These are phyloP conservation scores for Picathartes gymnocephalus DNA, from an alignment of 2,113 vertebrate species.

Conservation along the genomic window DNA sequence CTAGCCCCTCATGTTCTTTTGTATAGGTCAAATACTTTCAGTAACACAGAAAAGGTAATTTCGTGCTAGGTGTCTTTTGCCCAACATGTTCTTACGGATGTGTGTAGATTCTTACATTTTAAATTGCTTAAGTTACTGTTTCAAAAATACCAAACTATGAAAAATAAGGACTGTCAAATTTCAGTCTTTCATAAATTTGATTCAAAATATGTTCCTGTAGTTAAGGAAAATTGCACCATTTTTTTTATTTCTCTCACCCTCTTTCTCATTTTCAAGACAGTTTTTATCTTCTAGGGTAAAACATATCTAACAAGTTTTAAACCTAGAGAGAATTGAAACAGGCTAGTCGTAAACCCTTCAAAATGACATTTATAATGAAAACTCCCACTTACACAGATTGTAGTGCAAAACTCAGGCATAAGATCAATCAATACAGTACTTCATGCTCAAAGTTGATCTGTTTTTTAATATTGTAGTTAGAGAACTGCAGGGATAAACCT, in stretches of 20 bases:
- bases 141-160: background rate
- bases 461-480: background rate
- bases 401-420: background rate
- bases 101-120: background rate
- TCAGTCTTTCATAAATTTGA: background rate
- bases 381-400: background rate
- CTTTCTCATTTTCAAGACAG: background rate
- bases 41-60: background rate
- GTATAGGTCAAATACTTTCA: background rate
- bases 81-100: background rate
- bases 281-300: background rate
- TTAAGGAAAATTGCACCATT: background rate
- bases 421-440: background rate
- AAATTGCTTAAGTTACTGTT: background rate
- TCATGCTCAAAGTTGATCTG: background rate
- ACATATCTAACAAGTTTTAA: conserved; percentile 8
- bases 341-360: conserved; percentile 13
- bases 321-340: conserved; percentile 28
- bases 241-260: background rate
- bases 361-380: conserved; percentile 56
- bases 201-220: background rate
- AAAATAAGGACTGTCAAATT: background rate
- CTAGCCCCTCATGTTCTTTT: background rate
- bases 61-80: background rate
- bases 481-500: background rate